Base-by-base conservation (phyloP, 2,888 invertebrate genomes). In the Caenorhabditis sulstoni region DNA sequence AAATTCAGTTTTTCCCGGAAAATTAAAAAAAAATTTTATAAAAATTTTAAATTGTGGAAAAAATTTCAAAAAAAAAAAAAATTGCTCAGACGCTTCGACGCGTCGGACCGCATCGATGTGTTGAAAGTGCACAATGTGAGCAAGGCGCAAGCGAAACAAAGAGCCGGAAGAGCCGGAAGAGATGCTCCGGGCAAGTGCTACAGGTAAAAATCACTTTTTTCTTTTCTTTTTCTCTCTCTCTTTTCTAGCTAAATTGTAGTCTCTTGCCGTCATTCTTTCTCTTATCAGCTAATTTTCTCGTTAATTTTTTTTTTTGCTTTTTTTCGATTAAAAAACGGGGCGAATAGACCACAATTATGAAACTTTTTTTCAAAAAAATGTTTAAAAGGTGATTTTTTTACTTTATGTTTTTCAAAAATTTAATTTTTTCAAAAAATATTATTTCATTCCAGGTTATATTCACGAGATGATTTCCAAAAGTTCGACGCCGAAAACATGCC, bases 151-250 rank as follows among this genome's bases (percentile, higher is more conserved):
- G 97, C 97, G 0, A 92, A 93, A 73, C 97, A 98, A 90, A 92
- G 98, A 71, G 95, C 96, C 0, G 98, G 98, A 0, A 92, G 98
- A 65, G 96, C 96, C 1, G 98, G 97, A 0, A 92, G 98, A 59
- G 88, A 88, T 57, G 87, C 87, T 4, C 85, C 86, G 14, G 90
- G 90, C 41, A 86, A 84, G 59, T 90, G 89, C 75, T 89, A 86
- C 67, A 80, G 88, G 73, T 73, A 35, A 37, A 29, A 29, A 20
- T 18, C 18, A 58, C 39, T 16, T 4, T 44, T 39, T 47, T 22
- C 29, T 52, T 39, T 47, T 52, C 50, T 68, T 58, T 50, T 49
- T 22, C 18, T 9, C 14, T 5, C 18, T 64, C 14, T 64, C 14
- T n/a, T 52, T 35, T 5, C 12, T 3, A 52, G n/a, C 7, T 41